Percentiles rank a stretch among this genome's conserved stretches.
These are phyloP conservation scores for Sinhomidia bicolor DNA, from an alignment of 2,888 invertebrate species.

Conservation along the genomic window DNA sequence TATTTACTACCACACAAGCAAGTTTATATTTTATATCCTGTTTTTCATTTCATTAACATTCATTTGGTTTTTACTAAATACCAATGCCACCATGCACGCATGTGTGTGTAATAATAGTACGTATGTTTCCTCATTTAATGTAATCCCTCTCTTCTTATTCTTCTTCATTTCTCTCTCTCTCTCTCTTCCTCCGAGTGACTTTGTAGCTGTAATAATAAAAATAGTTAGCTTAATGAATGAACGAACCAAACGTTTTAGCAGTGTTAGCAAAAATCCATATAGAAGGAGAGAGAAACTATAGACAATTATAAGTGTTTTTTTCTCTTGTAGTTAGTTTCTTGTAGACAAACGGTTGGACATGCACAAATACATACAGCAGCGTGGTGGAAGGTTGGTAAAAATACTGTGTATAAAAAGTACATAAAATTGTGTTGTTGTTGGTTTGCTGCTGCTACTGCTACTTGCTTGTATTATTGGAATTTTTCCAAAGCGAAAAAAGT, in stretches of 20 bases:
- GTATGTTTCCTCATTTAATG: constrained; percentile 42
- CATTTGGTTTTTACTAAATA: constrained; percentile 68
- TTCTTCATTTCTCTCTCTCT: constrained; percentile 3
- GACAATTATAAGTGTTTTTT: neutral
- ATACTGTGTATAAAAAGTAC: neutral
- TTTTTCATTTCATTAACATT: constrained; percentile 73
- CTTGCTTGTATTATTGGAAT: constrained; percentile 37
- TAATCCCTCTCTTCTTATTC: neutral
- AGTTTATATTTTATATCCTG: constrained; percentile 70
- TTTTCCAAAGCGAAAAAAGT: too few relatives aligned
- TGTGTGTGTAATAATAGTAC: neutral
- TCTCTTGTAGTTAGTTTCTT: neutral
- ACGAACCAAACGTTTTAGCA: constrained; percentile 20
- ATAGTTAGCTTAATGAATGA: constrained; percentile 52
- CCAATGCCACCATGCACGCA: constrained; percentile 54
- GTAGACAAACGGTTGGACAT: neutral
- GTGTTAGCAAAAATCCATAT: neutral
- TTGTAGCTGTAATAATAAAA: constrained; percentile 30
- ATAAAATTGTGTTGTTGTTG: neutral
- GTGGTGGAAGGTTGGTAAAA: too few relatives aligned
- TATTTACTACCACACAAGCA: constrained; percentile 47
- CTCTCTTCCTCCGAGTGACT: constrained; percentile 4
- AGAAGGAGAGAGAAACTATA: neutral
- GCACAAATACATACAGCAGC: neutral
- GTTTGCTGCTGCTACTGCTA: neutral